These are phyloP conservation scores for Enteromius radiatus DNA, from an alignment of 2,797 vertebrate species.

Conservation along the genomic window DNA sequence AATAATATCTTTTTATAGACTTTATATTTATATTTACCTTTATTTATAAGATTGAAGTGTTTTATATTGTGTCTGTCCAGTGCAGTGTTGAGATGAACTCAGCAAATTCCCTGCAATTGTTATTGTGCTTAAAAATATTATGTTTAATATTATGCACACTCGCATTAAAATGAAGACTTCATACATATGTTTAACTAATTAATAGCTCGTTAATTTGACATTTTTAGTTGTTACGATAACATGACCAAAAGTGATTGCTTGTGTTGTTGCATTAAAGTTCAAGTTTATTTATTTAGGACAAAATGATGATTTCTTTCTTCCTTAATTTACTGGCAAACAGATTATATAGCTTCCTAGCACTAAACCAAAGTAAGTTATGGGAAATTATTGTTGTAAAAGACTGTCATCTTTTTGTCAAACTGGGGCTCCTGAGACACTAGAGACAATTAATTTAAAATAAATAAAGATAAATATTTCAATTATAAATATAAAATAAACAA, in stretches of 20 bases:
- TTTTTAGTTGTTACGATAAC: not conserved
- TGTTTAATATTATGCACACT: conserved; percentile 5
- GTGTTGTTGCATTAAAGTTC: not conserved
- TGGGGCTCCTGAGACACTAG: not conserved
- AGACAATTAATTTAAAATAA: not conserved
- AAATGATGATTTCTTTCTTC: not conserved
- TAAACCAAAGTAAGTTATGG: not conserved
- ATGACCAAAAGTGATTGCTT: not conserved
- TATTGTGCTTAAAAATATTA: not conserved
- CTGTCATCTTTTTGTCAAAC: not conserved
- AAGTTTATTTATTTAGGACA: not conserved
- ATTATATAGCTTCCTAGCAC: not conserved
- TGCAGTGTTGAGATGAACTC: not conserved
- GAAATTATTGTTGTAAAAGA: not conserved
- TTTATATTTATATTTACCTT: not conserved
- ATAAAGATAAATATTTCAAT: not conserved
- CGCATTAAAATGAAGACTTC: not conserved
- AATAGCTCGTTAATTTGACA: not conserved
- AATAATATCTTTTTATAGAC: not conserved
- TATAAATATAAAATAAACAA: not conserved
- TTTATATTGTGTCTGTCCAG: not conserved
- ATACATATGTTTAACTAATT: not conserved
- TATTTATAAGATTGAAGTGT: not conserved
- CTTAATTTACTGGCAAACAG: not conserved
- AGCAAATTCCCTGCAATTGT: not conserved